Percentiles rank a stretch among this genome's conserved stretches.
These are phyloP conservation scores for Caenorhabditis auriculariae DNA, from an alignment of 2,888 invertebrate species.

Conservation along the genomic window DNA sequence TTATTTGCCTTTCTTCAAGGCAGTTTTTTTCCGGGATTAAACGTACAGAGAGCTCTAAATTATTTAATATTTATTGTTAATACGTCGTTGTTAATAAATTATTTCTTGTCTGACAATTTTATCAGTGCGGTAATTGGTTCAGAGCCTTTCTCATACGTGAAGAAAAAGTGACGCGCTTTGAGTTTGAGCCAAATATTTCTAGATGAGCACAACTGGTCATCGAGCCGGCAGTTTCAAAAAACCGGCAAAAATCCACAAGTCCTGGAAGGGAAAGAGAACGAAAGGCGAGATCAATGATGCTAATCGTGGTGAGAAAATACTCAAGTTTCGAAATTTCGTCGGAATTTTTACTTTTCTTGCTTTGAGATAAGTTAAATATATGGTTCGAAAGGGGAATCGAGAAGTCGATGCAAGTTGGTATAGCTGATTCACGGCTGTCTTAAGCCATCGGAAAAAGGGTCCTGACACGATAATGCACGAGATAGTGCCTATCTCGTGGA, in stretches of 20 bases:
- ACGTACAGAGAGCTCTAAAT: background rate
- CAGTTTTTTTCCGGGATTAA: background rate
- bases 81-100: constrained; percentile 11
- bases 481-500: no score
- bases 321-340: no score
- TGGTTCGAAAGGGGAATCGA: no score
- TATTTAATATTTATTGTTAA: constrained; percentile 2
- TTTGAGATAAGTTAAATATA: no score
- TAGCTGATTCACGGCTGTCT: no score
- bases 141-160: background rate
- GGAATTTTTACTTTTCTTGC: no score
- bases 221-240: constrained; percentile 86
- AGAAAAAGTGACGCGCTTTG: background rate
- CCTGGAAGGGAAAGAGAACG: constrained; percentile 80
- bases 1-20: constrained; percentile 2
- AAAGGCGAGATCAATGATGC: constrained; percentile 74
- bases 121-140: constrained; percentile 3
- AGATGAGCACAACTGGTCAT: constrained; percentile 68
- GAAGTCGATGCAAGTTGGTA: no score
- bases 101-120: constrained; percentile 8
- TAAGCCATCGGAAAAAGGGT: no score
- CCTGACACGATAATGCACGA: no score
- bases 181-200: background rate
- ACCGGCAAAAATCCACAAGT: constrained; percentile 88
- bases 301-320: constrained; percentile 34